Percentiles rank a stretch among this genome's conserved stretches.
Conservation (phyloP, 2,113 vertebrate species). For the Ranitomeya imitator region DNA sequence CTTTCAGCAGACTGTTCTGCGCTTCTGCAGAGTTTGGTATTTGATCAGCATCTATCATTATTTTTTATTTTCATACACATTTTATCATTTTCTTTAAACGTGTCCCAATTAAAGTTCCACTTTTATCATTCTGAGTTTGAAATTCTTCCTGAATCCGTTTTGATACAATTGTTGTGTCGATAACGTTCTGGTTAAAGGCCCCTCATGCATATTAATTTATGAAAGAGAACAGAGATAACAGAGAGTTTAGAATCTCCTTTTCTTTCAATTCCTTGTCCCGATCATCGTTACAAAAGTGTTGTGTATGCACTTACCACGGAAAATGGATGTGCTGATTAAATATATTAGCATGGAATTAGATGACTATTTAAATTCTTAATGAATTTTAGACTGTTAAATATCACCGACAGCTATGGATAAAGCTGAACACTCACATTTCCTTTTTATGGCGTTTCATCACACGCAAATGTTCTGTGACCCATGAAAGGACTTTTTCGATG, state of each 20-base stretch:
- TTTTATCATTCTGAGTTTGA: neutral
- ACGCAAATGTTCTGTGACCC: conserved; percentile 52
- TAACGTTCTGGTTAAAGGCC: conserved; percentile 31
- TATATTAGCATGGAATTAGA: conserved; percentile 55
- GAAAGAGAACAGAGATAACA: conserved; percentile 25
- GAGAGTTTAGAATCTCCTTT: conserved; percentile 10
- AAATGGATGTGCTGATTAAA: conserved; percentile 49
- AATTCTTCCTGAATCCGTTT: conserved; percentile 1
- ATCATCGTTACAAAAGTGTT: conserved; percentile 39
- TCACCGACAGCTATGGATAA: conserved; percentile 57
- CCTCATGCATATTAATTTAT: conserved; percentile 20
- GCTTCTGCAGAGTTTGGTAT: neutral
- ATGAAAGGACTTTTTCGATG: conserved; percentile 48
- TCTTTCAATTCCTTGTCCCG: conserved; percentile 12
- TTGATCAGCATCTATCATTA: neutral
- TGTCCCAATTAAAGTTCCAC: neutral
- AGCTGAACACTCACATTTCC: conserved; percentile 54
- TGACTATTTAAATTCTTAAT: conserved; percentile 57
- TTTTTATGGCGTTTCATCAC: conserved; percentile 56
- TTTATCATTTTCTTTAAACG: neutral
- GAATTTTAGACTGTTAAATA: conserved; percentile 54
- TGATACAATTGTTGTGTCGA: neutral
- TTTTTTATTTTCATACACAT: conserved; percentile 6
- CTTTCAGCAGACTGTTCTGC: neutral
- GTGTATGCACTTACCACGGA: conserved; percentile 45